A percentile compares a stretch with the other conserved stretches of the same genome.
These are phyloP conservation scores for Zaprionus ghesquierei DNA, from an alignment of 1,140 invertebrate genomes.

Conservation along the genomic window DNA sequence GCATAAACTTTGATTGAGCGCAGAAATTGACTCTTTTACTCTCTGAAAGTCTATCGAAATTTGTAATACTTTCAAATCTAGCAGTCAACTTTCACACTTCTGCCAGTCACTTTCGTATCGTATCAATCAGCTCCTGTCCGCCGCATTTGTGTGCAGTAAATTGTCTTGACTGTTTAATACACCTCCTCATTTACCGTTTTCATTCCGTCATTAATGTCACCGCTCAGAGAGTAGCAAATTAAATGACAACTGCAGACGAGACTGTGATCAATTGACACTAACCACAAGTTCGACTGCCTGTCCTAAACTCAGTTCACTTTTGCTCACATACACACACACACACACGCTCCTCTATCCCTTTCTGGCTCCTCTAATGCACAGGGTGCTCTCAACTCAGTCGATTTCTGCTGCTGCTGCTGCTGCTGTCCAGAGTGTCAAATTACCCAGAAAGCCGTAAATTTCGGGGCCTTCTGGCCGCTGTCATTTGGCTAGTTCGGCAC, in stretches of 20 bases:
- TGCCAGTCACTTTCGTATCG: not conserved
- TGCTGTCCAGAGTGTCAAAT: slow-evolving; percentile 72
- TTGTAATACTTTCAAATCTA: no score
- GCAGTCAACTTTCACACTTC: not conserved
- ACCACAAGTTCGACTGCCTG: slow-evolving; percentile 33
- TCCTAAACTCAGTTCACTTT: slow-evolving; percentile 9
- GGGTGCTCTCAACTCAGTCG: not conserved
- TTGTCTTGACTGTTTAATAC: slow-evolving; percentile 31
- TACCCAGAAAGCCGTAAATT: slow-evolving; percentile 78
- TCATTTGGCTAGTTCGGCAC: slow-evolving; percentile 53
- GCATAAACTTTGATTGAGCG: no score
- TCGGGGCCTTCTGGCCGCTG: slow-evolving; percentile 68
- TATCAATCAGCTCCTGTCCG: slow-evolving; percentile 24
- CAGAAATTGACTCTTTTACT: no score
- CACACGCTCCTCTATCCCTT: not conserved
- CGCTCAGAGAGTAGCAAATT: slow-evolving; percentile 58
- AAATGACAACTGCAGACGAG: slow-evolving; percentile 73
- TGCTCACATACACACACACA: not conserved
- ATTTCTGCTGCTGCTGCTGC: no score
- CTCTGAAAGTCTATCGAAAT: no score
- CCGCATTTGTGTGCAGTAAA: slow-evolving; percentile 16
- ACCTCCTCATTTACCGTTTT: slow-evolving; percentile 10
- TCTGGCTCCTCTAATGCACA: not conserved
- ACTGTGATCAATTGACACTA: slow-evolving; percentile 73
- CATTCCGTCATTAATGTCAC: slow-evolving; percentile 57